phyloP scores from a whole-genome alignment of 2,113 vertebrate genomes.

The Pholis gunnellus region DNA sequence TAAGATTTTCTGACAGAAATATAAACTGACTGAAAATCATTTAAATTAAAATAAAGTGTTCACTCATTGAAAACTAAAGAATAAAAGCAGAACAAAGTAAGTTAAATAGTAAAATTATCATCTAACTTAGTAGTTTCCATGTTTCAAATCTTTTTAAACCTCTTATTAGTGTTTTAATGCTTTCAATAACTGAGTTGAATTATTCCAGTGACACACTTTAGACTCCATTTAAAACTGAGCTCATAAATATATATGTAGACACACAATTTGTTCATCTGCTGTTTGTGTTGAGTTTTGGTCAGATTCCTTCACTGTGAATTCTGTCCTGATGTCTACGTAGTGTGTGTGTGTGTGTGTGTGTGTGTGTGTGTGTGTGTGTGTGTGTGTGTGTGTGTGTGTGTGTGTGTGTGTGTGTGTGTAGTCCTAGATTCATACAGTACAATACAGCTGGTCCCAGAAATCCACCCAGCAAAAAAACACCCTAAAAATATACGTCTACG shows the following conservation, averaged over 20 bases:
- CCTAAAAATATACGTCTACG: constrained; percentile 20
- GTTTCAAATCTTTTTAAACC: background rate
- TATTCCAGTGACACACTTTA: constrained; percentile 7
- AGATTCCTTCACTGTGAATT: constrained; percentile 24
- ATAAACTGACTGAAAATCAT: background rate
- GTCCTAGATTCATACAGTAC: constrained; percentile 30
- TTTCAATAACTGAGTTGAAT: background rate
- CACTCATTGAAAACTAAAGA: background rate
- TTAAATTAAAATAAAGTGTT: background rate
- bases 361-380: background rate
- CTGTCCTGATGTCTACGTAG: background rate
- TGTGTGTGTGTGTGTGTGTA: background rate
- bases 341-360: background rate
- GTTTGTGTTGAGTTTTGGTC: constrained; percentile 54
- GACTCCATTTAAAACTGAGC: constrained; percentile 20
- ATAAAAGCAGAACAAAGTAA: background rate
- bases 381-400: background rate
- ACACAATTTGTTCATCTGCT: background rate
- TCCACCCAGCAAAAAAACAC: constrained; percentile 4
- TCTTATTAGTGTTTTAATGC: background rate
- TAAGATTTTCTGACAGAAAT: background rate
- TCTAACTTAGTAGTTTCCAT: background rate
- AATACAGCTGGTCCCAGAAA: constrained; percentile 61
- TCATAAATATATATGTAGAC: background rate
- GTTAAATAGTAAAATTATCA: background rate